phyloP scores from a whole-genome alignment of 2,888 invertebrate species.

The Zele albiditarsus region DNA sequence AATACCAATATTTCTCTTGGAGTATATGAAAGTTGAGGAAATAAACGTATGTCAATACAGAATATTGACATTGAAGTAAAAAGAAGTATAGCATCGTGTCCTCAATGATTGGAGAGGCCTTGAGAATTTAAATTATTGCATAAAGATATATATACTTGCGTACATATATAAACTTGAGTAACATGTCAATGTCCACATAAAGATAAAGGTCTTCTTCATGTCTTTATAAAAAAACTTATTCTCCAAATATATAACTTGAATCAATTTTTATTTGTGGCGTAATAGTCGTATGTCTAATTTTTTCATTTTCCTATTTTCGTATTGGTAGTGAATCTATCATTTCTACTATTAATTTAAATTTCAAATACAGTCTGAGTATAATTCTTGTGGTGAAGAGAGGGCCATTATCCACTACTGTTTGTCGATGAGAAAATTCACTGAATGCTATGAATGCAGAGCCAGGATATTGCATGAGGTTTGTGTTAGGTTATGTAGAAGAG shows the following conservation, averaged over 20 bases:
- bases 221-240: neutral
- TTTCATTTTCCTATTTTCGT: constrained; percentile 6
- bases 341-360: constrained; percentile 38
- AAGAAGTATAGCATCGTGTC: no score
- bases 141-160: neutral
- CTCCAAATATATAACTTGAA: neutral
- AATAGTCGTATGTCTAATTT: neutral
- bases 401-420: constrained; percentile 11
- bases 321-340: constrained; percentile 23
- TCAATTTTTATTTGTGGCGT: neutral
- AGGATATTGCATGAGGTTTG: constrained; percentile 34
- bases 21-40: no score
- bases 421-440: neutral
- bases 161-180: neutral
- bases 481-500: neutral
- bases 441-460: constrained; percentile 21
- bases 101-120: no score
- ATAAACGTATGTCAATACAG: no score
- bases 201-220: neutral
- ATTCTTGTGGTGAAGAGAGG: neutral
- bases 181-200: neutral
- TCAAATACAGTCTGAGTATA: constrained; percentile 34
- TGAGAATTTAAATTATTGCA: no score
- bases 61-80: no score
- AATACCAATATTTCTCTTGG: no score